Evolutionary conservation across 2,888 invertebrate species (phyloP).

Genomic region (Odontocerum albicorne): DNA sequence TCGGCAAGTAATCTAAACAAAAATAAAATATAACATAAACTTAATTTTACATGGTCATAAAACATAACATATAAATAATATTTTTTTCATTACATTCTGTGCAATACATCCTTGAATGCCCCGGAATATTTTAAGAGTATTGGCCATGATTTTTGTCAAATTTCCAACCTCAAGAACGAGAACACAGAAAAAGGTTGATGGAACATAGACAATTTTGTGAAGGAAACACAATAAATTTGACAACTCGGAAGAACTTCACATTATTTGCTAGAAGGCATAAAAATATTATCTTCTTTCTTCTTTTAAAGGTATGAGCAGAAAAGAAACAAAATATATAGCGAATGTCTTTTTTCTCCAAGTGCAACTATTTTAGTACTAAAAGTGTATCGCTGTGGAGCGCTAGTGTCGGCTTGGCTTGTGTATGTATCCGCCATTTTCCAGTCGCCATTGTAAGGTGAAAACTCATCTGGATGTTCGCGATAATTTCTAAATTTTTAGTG

Average conservation of each 20-base stretch:
- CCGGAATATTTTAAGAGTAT: slow-evolving; percentile 15
- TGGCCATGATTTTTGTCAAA: slow-evolving; percentile 12
- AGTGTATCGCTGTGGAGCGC: not conserved
- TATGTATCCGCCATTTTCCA: slow-evolving; percentile 90
- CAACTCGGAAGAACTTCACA: slow-evolving; percentile 7
- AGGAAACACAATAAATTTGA: not conserved
- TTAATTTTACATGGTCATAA: too few species aligned
- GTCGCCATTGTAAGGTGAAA: slow-evolving; percentile 91
- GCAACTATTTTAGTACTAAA: not conserved
- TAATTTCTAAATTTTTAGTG: slow-evolving; percentile 66
- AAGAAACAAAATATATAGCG: not conserved
- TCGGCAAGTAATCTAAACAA: slow-evolving; percentile 11
- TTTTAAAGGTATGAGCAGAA: not conserved
- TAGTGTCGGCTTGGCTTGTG: slow-evolving; percentile 70
- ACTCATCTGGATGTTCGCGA: slow-evolving; percentile 72
- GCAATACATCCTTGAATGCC: not conserved
- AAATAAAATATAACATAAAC: not conserved
- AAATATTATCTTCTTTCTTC: not conserved
- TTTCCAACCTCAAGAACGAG: not conserved
- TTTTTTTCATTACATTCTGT: not conserved
- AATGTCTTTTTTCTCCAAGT: not conserved
- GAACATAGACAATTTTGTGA: slow-evolving; percentile 1
- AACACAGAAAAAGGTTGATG: not conserved
- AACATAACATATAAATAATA: not conserved
- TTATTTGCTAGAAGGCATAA: not conserved